Evolutionary conservation across 2,113 vertebrate genomes (phyloP).

Genomic region (Gnathonemus longibarbis): DNA sequence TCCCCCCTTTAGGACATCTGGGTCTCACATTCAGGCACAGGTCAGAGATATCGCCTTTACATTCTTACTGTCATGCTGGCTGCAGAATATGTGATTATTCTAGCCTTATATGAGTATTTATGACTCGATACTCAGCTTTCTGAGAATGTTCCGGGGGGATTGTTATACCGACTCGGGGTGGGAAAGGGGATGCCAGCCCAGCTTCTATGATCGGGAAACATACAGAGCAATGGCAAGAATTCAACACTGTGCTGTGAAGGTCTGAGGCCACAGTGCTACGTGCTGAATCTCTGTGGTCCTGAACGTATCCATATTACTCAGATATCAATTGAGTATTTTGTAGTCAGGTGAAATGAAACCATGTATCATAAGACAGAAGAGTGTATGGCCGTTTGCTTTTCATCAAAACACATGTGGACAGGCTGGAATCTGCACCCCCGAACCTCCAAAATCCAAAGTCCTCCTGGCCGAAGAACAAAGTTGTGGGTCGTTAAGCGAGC

Average conservation of each 20-base stretch:
- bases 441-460: neutral
- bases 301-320: neutral
- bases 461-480: neutral
- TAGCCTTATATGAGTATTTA: neutral
- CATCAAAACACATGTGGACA: neutral
- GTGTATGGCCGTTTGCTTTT: neutral
- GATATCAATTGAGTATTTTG: neutral
- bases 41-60: neutral
- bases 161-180: neutral
- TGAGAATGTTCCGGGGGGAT: neutral
- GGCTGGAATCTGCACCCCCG: neutral
- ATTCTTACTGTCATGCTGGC: neutral
- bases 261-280: neutral
- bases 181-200: neutral
- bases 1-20: neutral
- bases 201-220: neutral
- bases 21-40: neutral
- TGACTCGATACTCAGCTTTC: neutral
- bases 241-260: neutral
- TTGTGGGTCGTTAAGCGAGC: conserved; percentile 7
- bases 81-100: neutral
- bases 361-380: neutral
- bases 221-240: neutral
- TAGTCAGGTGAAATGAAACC: neutral
- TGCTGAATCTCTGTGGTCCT: neutral